A percentile compares a stretch with the other conserved stretches of the same genome.
These are phyloP conservation scores for Hippoglossus hippoglossus DNA, from an alignment of 2,797 vertebrate genomes.

Conservation along the genomic window DNA sequence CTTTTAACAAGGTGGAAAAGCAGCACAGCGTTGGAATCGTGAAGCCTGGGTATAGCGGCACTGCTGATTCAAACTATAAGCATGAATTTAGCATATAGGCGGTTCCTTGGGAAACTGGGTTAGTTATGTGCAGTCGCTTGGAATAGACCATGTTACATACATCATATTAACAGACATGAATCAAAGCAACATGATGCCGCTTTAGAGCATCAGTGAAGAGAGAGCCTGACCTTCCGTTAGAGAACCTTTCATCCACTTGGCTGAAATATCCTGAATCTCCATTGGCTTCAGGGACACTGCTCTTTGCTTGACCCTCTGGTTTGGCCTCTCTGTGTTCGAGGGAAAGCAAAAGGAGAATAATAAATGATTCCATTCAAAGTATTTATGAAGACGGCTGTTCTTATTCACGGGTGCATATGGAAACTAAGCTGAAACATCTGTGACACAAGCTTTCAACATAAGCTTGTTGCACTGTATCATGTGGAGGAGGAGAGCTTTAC, in stretches of 20 bases:
- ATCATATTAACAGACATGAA: neutral
- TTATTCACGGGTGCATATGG: neutral
- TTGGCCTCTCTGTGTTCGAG: neutral
- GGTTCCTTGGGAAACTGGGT: slow-evolving; percentile 42
- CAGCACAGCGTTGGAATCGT: slow-evolving; percentile 50
- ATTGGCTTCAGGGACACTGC: slow-evolving; percentile 5
- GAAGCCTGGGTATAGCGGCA: slow-evolving; percentile 37
- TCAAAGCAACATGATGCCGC: neutral
- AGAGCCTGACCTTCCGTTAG: slow-evolving; percentile 21
- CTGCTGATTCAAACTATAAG: slow-evolving; percentile 58
- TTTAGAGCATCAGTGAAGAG: neutral
- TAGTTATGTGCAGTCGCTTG: slow-evolving; percentile 19
- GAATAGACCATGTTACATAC: slow-evolving; percentile 1
- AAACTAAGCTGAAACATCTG: slow-evolving; percentile 8
- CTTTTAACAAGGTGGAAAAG: slow-evolving; percentile 70
- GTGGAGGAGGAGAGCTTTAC: slow-evolving; percentile 29
- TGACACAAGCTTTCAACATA: slow-evolving; percentile 20
- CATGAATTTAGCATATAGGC: slow-evolving; percentile 29
- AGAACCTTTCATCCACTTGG: slow-evolving; percentile 11
- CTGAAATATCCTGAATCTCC: slow-evolving; percentile 10
- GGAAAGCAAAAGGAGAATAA: neutral
- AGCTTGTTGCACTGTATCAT: slow-evolving; percentile 23
- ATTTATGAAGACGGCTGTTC: slow-evolving; percentile 7
- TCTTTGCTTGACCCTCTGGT: slow-evolving; percentile 5
- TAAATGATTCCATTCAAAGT: neutral